Conservation (phyloP, 2,888 invertebrate genomes). For the Sarcophaga variegata region DNA sequence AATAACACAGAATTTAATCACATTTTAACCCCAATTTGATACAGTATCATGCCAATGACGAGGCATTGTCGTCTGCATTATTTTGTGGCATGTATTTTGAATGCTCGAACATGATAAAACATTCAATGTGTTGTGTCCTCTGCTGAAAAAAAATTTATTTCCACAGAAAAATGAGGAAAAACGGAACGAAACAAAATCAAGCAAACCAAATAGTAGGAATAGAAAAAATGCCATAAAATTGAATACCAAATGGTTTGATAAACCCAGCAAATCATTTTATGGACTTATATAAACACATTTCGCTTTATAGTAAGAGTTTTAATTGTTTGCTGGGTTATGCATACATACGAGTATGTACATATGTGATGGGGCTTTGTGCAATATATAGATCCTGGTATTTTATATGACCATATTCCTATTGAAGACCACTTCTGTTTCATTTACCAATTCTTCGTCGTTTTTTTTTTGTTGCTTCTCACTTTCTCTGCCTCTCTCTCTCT, state of each 20-base stretch:
- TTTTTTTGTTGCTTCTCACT: background rate
- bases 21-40: conserved; percentile 81
- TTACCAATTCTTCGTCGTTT: conserved; percentile 19
- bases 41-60: conserved; percentile 70
- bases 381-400: conserved; percentile 40
- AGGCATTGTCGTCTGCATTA: conserved; percentile 58
- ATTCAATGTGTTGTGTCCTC: conserved; percentile 40
- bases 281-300: background rate
- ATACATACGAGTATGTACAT: background rate
- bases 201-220: conserved; percentile 56
- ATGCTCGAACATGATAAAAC: conserved; percentile 62
- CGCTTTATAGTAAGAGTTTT: background rate
- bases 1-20: conserved; percentile 77
- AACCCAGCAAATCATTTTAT: conserved; percentile 24
- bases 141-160: conserved; percentile 17
- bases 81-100: conserved; percentile 58
- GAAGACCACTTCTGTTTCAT: conserved; percentile 59
- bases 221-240: conserved; percentile 36
- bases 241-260: conserved; percentile 14
- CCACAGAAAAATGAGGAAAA: conserved; percentile 28
- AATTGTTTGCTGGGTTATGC: conserved; percentile 35
- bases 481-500: background rate
- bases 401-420: conserved; percentile 59
- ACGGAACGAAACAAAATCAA: conserved; percentile 54
- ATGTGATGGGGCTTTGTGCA: background rate